Evolutionary conservation across 1,140 invertebrate species (phyloP).

Genomic region (Capitella teleta): DNA sequence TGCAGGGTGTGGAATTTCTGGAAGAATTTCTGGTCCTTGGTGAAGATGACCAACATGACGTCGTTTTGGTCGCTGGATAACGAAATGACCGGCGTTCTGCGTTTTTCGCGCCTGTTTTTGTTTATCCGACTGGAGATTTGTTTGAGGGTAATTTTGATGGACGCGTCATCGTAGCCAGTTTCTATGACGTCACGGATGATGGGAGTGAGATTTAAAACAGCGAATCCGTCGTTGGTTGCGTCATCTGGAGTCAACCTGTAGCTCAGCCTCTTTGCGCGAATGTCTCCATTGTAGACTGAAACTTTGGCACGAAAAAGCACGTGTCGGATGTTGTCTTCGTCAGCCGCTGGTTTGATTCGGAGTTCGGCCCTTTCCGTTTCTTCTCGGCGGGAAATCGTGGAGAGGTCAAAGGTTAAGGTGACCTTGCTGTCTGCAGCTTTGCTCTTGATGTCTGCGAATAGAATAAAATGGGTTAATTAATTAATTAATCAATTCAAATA

Average conservation of each 20-base stretch:
- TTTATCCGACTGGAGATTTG: too few species aligned
- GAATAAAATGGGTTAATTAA: background rate
- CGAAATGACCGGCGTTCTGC: background rate
- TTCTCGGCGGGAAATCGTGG: background rate
- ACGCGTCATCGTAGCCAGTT: background rate
- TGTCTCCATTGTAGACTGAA: background rate
- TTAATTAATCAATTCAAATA: background rate
- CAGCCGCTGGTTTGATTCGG: background rate
- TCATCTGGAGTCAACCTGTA: background rate
- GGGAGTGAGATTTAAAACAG: background rate
- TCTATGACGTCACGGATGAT: background rate
- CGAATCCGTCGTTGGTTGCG: background rate
- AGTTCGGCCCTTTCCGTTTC: constrained; percentile 1
- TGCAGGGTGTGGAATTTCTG: background rate
- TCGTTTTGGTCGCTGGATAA: background rate
- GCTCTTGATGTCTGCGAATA: background rate
- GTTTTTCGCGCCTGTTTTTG: background rate
- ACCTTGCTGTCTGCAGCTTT: background rate
- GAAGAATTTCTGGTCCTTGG: background rate
- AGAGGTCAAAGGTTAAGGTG: background rate
- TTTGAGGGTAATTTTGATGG: background rate
- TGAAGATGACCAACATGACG: constrained; percentile 1
- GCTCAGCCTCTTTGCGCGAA: background rate
- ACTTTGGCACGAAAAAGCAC: background rate
- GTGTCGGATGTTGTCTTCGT: background rate